These are phyloP conservation scores for Acinonyx jubatus DNA, from an alignment of 2,113 vertebrate species.

Conservation along the genomic window DNA sequence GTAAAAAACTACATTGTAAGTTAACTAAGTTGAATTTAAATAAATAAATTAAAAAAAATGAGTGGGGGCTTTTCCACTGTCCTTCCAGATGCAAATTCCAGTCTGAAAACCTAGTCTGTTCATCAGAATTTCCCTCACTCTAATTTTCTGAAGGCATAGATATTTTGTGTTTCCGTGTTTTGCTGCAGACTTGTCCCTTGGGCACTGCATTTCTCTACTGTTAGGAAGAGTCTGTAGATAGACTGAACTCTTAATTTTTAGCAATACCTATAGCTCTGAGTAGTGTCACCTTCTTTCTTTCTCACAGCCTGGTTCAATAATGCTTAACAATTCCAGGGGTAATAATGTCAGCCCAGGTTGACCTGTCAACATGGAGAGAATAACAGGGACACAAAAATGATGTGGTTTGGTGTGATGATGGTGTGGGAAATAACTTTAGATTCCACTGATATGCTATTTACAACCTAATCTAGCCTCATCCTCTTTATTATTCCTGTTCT, in stretches of 20 bases:
- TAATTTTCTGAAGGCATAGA: neutral
- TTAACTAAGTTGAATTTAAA: too few relatives aligned
- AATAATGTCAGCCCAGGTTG: conserved; percentile 32
- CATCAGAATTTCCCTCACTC: neutral
- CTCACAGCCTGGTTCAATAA: neutral
- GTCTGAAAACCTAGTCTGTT: neutral
- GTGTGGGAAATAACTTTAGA: conserved; percentile 53
- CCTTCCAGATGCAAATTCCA: neutral
- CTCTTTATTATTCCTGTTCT: neutral
- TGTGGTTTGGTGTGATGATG: conserved; percentile 23
- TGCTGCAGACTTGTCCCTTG: neutral
- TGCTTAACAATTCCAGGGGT: conserved; percentile 9
- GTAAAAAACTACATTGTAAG: too few relatives aligned
- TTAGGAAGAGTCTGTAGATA: neutral
- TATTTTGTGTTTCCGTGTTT: neutral
- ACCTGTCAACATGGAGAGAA: neutral
- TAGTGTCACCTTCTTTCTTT: neutral
- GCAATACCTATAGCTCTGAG: neutral
- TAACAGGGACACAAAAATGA: conserved; percentile 51
- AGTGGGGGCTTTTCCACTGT: neutral
- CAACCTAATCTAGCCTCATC: neutral
- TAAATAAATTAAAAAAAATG: neutral
- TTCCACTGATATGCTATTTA: neutral
- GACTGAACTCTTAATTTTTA: neutral
- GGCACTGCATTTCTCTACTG: neutral